phyloP scores from a whole-genome alignment of 2,888 invertebrate species.

The Parasteatoda lunata region DNA sequence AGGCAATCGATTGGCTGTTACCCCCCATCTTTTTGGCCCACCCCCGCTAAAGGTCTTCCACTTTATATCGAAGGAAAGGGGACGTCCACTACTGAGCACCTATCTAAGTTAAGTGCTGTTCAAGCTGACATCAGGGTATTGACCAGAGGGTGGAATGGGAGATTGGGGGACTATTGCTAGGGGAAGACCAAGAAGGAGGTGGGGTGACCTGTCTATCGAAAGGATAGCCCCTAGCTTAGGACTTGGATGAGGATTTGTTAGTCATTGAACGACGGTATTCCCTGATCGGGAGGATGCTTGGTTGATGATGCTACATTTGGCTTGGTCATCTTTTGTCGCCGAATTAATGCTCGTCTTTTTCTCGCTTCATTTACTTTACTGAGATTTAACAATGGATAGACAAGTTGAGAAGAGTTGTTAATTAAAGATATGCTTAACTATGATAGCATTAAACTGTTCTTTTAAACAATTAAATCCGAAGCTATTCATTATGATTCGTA shows the following conservation, averaged over 20 bases:
- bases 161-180: neutral
- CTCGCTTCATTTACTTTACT: too few species aligned
- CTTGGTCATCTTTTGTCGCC: slow-evolving; percentile 28
- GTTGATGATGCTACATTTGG: slow-evolving; percentile 40
- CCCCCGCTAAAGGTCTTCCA: neutral
- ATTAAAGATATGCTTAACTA: too few species aligned
- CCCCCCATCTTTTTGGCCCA: neutral
- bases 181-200: neutral
- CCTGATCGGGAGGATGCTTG: slow-evolving; percentile 16
- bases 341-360: neutral
- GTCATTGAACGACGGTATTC: slow-evolving; percentile 65
- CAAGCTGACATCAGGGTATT: slow-evolving; percentile 67
- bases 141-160: slow-evolving; percentile 52
- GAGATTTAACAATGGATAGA: too few species aligned
- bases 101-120: slow-evolving; percentile 65
- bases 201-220: slow-evolving; percentile 25
- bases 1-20: slow-evolving; percentile 51
- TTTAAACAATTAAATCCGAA: too few species aligned
- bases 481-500: too few species aligned
- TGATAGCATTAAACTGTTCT: too few species aligned
- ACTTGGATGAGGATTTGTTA: slow-evolving; percentile 57
- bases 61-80: slow-evolving; percentile 19
- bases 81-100: slow-evolving; percentile 54
- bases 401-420: too few species aligned
- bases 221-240: slow-evolving; percentile 34